phyloP scores from a whole-genome alignment of 2,113 vertebrate genomes.

The Microcebus jonahi region DNA sequence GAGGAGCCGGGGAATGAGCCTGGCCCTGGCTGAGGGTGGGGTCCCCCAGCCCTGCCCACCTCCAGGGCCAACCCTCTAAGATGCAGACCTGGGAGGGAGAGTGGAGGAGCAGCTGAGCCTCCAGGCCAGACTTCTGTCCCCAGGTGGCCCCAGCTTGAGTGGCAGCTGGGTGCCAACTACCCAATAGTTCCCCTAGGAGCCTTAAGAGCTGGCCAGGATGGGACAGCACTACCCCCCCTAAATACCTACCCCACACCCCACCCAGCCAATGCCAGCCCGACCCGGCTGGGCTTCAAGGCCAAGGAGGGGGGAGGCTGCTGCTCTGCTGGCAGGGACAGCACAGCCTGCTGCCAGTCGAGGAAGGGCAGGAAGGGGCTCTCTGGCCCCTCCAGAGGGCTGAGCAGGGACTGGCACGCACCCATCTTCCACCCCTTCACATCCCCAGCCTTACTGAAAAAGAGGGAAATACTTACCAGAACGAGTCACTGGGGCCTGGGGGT shows the following conservation, averaged over 20 bases:
- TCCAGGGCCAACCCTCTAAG: background rate
- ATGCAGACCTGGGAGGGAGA: background rate
- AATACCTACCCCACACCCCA: background rate
- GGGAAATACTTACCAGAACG: background rate
- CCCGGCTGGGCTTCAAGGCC: background rate
- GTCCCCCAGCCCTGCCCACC: background rate
- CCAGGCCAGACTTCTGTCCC: background rate
- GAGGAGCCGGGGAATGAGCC: background rate
- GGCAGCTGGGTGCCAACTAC: background rate
- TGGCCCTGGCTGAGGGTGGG: background rate
- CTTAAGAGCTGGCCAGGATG: background rate
- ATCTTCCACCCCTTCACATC: background rate
- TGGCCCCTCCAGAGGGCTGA: background rate
- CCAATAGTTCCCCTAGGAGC: background rate
- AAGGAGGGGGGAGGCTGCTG: background rate
- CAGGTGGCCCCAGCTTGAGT: background rate
- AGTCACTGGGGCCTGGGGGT: background rate
- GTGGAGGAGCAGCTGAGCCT: background rate
- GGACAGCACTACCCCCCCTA: background rate
- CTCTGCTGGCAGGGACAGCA: background rate
- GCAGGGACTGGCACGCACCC: background rate
- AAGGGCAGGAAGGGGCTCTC: background rate
- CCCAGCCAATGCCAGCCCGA: background rate
- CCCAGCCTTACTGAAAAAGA: background rate
- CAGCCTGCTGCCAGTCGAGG: background rate